Base-by-base conservation (phyloP, 2,113 vertebrate genomes). In the Hyla sarda region DNA sequence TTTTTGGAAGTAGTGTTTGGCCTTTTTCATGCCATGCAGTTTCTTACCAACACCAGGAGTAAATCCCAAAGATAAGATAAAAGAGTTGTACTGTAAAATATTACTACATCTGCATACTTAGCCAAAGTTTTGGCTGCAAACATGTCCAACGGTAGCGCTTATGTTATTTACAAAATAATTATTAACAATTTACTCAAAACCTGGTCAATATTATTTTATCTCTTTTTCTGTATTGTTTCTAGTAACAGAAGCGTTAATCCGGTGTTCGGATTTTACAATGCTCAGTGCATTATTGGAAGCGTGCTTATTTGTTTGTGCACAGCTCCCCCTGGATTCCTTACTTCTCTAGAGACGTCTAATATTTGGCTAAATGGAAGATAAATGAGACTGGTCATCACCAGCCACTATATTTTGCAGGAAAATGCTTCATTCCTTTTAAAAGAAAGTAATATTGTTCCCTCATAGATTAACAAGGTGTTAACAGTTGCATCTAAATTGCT, bases 291-390 rank as follows among this genome's bases (percentile, higher is more conserved):
- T 17, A 47, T 12, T n/a, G 41, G 16, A 76, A 32, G 3, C 16
- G 30, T 14, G 37, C 75, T 84, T 54, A 84, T 84, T 76, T 76
- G 54, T 65, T 84, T 28, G 83, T 76, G 72, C 37, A 84, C 72
- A 84, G 83, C 83, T 84, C 83, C 83, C 72, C 83, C 83, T 84
- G 83, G 83, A 74, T 65, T 76, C 34, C 11, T 47, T 14, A 3
- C 9, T 50, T 12, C 1, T 45, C 72, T 17, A 76, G 56, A 65
- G 56, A 65, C 34, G 72, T 25, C 10, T 32, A 76, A 83, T 74
- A 71, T 60, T 28, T 32, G 52, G 56, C 34, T 25, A 60, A 75
- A 75, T 60, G 72, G 62, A 60, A 84, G 32, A 30, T 8, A 60
- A 47, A 45, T 37, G 1, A 62, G 14, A 21, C 54, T 75, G 12